Evolutionary conservation across 2,113 vertebrate species (phyloP), one percentile per base, ranked within the genome.

Genomic region (Willisornis vidua): DNA sequence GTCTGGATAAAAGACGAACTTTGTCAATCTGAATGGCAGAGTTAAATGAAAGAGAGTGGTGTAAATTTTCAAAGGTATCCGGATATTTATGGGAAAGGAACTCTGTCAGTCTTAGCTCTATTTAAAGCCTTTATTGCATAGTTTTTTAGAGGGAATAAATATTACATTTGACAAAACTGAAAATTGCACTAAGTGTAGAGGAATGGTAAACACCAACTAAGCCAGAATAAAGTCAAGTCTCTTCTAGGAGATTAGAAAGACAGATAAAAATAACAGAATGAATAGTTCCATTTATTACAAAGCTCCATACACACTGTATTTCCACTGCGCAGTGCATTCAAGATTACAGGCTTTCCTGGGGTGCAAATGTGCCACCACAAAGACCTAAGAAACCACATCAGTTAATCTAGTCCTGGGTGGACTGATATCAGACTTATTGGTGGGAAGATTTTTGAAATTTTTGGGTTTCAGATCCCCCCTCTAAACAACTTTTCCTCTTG

Each of bases 261-360:
- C 4, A n/a, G 11, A n/a, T 12, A 35, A 80, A 55, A 58, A 41
- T 49, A 72, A 49, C 10, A 25, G 17, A 55, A 67, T 18, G 3
- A 49, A 67, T 10, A 62, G 17, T 35, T 3, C 3, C 15, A 6
- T 71, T 66, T 58, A 39, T 6, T 25, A 19, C 28, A 73, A 77
- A 61, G 14, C 0, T 73, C 24, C 28, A 17, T 29, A 45, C 10
- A n/a, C 1, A 3, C 24, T 3, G 0, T 28, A 43, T 48, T 83
- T 73, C 29, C 26, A 3, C 6, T 0, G 0, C 4, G 4, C 9
- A 4, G 8, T 14, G 7, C 12, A 33, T 17, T 19, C 29, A 39
- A 14, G 6, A 7, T 65, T 39, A 55, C 6, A 48, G 33, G 13
- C 33, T 77, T 91, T 65, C 19, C 26, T 61, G 55, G 54, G 10